These are phyloP conservation scores for Cichlasoma orientale DNA, from an alignment of 2,797 vertebrate species.

Conservation along the genomic window DNA sequence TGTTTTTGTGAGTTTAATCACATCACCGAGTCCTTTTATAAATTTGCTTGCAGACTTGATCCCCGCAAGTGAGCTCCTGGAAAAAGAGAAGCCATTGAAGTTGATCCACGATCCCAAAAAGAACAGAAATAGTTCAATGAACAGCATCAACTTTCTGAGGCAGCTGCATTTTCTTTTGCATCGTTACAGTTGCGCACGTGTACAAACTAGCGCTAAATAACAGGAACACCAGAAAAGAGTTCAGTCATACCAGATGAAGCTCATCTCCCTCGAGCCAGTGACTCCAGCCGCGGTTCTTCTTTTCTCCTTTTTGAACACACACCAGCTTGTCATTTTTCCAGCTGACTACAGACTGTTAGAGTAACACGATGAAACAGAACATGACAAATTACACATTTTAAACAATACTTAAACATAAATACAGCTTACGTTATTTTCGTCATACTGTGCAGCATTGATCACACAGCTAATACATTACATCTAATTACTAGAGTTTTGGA, in stretches of 20 bases:
- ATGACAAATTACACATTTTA: neutral
- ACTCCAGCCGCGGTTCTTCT: constrained; percentile 88
- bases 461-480: neutral
- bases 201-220: neutral
- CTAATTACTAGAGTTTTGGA: neutral
- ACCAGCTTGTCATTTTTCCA: constrained; percentile 86
- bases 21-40: constrained; percentile 69
- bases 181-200: neutral
- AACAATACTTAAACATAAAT: neutral
- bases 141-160: neutral
- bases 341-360: constrained; percentile 82
- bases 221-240: constrained; percentile 2
- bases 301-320: constrained; percentile 88
- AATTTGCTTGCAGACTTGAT: constrained; percentile 79
- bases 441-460: neutral
- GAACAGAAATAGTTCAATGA: neutral
- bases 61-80: constrained; percentile 77
- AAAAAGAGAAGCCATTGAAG: neutral
- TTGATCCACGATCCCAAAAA: neutral
- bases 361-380: neutral
- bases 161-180: neutral
- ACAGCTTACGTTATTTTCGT: neutral
- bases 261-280: constrained; percentile 89
- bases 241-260: constrained; percentile 84
- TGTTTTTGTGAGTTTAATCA: constrained; percentile 23